phyloP scores from a whole-genome alignment of 2,113 vertebrate species.

The Lepisosteus oculatus region DNA sequence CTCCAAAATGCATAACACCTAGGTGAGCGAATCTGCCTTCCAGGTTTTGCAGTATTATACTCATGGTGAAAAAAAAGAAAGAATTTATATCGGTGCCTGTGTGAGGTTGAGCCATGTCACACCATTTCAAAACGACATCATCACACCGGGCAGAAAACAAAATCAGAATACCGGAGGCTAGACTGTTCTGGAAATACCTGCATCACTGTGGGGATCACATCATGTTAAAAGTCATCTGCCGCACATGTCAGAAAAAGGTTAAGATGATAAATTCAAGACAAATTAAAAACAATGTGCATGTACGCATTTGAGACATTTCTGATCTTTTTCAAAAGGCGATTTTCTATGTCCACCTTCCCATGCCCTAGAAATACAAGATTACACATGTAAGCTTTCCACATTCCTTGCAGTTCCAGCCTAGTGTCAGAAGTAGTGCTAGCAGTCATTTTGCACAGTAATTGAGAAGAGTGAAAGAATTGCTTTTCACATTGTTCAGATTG shows the following conservation, averaged over 20 bases:
- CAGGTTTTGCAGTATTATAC: too few relatives aligned
- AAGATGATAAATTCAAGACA: not conserved
- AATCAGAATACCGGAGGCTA: conserved; percentile 24
- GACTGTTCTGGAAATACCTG: conserved; percentile 9
- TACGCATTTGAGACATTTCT: not conserved
- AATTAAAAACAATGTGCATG: not conserved
- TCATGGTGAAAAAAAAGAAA: too few relatives aligned
- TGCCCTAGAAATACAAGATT: not conserved
- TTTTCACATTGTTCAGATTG: not conserved
- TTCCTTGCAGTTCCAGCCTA: too few relatives aligned
- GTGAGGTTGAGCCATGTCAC: conserved; percentile 5
- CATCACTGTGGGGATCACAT: conserved; percentile 13
- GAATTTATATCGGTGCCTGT: not conserved
- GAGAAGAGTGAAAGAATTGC: not conserved
- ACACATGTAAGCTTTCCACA: not conserved
- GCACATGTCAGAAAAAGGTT: conserved; percentile 34
- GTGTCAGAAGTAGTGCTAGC: not conserved
- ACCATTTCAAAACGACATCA: conserved; percentile 30
- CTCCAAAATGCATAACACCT: too few relatives aligned
- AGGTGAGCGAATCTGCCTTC: too few relatives aligned
- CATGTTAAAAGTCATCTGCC: conserved; percentile 37
- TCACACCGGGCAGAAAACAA: conserved; percentile 6
- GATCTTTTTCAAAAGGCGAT: not conserved
- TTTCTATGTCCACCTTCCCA: not conserved
- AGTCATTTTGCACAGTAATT: conserved; percentile 1